phyloP scores from a whole-genome alignment of 2,888 invertebrate genomes.

The Malacosoma neustria region DNA sequence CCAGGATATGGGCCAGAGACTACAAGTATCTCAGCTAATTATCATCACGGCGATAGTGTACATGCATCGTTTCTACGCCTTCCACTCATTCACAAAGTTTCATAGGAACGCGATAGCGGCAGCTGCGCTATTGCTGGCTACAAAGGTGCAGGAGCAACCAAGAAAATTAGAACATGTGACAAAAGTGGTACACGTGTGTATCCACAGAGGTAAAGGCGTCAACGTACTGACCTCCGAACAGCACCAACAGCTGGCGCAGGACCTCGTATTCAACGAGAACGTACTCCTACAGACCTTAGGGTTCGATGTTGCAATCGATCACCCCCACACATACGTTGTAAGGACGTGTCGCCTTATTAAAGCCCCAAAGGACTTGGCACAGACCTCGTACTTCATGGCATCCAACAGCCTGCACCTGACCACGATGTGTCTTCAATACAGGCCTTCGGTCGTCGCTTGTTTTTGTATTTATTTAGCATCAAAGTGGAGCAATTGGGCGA shows the following conservation, averaged over 20 bases:
- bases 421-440: slow-evolving; percentile 97
- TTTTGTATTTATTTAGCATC: slow-evolving; percentile 98
- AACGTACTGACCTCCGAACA: slow-evolving; percentile 84
- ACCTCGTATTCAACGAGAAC: slow-evolving; percentile 97
- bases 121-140: slow-evolving; percentile 96
- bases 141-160: slow-evolving; percentile 98
- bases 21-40: slow-evolving; percentile 98
- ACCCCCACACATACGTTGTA: slow-evolving; percentile 98
- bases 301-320: slow-evolving; percentile 98
- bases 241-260: slow-evolving; percentile 86
- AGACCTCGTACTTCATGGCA: slow-evolving; percentile 99
- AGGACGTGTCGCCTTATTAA: slow-evolving; percentile 96
- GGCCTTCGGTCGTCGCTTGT: slow-evolving; percentile 97
- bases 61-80: slow-evolving; percentile 99
- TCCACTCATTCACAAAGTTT: slow-evolving; percentile 97
- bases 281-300: slow-evolving; percentile 97
- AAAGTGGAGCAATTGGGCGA: slow-evolving; percentile 98
- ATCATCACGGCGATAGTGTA: slow-evolving; percentile 99
- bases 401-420: slow-evolving; percentile 98
- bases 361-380: slow-evolving; percentile 97
- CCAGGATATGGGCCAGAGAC: slow-evolving; percentile 98
- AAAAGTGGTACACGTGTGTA: slow-evolving; percentile 91
- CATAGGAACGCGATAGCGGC: slow-evolving; percentile 96
- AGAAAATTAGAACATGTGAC: slow-evolving; percentile 98
- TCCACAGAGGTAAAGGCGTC: slow-evolving; percentile 79